Evolutionary conservation across 2,888 invertebrate species (phyloP).

Genomic region (Dugesia japonica): DNA sequence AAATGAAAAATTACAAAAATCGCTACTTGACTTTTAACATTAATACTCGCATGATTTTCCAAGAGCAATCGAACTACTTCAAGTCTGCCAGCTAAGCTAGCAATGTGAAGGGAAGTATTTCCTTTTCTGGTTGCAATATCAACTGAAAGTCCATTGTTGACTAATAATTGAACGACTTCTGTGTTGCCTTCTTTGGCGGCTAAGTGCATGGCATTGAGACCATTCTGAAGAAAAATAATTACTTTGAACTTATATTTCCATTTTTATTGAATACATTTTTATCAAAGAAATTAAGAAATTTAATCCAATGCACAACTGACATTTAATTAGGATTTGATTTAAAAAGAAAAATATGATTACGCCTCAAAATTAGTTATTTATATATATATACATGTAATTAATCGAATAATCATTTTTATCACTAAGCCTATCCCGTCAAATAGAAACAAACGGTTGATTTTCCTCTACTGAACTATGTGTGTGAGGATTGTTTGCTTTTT

Average conservation of each 20-base stretch:
- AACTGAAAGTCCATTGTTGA: slow-evolving; percentile 78
- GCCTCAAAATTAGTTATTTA: too few relatives aligned
- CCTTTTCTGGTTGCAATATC: slow-evolving; percentile 70
- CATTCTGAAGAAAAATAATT: slow-evolving; percentile 57
- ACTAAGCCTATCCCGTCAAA: background rate
- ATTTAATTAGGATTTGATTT: too few relatives aligned
- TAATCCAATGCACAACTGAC: background rate
- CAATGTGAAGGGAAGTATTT: slow-evolving; percentile 35
- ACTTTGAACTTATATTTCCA: background rate
- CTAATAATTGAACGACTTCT: slow-evolving; percentile 75
- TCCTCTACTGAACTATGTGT: background rate
- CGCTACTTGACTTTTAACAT: slow-evolving; percentile 54
- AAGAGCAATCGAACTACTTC: slow-evolving; percentile 28
- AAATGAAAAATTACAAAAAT: slow-evolving; percentile 85
- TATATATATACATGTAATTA: background rate
- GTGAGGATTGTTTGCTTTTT: background rate
- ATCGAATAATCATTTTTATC: too few relatives aligned
- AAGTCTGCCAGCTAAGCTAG: slow-evolving; percentile 31
- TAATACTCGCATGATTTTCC: slow-evolving; percentile 30
- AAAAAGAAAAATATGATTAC: too few relatives aligned
- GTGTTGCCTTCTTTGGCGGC: slow-evolving; percentile 95
- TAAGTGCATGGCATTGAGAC: slow-evolving; percentile 87
- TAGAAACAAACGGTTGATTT: background rate
- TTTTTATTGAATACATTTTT: background rate
- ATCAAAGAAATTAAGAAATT: background rate